phyloP scores from a whole-genome alignment of 53 echinoderm and acorn worm genomes.

The Apostichopus leukothele region DNA sequence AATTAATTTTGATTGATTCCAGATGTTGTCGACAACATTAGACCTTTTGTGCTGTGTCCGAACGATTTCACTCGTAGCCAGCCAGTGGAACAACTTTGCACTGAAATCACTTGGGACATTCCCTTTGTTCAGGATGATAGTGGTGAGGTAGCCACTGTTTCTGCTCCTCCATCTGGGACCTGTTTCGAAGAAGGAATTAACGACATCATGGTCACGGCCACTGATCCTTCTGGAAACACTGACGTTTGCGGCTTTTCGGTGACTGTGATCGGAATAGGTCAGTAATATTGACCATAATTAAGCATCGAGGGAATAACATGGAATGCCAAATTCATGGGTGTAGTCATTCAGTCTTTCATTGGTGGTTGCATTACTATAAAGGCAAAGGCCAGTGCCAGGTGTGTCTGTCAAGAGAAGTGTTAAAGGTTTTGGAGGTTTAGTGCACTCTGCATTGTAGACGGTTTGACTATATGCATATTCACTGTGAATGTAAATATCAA shows the following conservation, averaged over 20 bases:
- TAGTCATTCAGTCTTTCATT: too few relatives aligned
- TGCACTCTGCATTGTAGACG: too few relatives aligned
- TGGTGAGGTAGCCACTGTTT: neutral
- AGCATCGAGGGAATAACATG: too few relatives aligned
- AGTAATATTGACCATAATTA: neutral
- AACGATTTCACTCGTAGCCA: constrained; percentile 21
- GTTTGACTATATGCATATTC: too few relatives aligned
- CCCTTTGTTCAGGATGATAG: constrained; percentile 30
- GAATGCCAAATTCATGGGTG: too few relatives aligned
- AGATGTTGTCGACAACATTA: constrained; percentile 1
- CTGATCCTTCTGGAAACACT: constrained; percentile 38
- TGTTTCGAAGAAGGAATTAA: constrained; percentile 21
- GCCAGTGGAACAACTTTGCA: neutral
- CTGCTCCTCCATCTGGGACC: constrained; percentile 22
- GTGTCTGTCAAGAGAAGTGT: too few relatives aligned
- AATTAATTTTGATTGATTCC: neutral
- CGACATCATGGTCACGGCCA: neutral
- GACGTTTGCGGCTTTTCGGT: constrained; percentile 1
- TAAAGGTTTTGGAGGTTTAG: too few relatives aligned
- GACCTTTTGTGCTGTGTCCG: constrained; percentile 27
- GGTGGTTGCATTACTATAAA: too few relatives aligned
- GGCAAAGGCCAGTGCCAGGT: too few relatives aligned
- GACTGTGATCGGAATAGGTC: constrained; percentile 7
- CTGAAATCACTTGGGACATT: neutral
- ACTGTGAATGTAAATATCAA: too few relatives aligned